These are phyloP conservation scores for Meloidogyne hapla DNA, from an alignment of 1,140 invertebrate genomes.

Conservation along the genomic window DNA sequence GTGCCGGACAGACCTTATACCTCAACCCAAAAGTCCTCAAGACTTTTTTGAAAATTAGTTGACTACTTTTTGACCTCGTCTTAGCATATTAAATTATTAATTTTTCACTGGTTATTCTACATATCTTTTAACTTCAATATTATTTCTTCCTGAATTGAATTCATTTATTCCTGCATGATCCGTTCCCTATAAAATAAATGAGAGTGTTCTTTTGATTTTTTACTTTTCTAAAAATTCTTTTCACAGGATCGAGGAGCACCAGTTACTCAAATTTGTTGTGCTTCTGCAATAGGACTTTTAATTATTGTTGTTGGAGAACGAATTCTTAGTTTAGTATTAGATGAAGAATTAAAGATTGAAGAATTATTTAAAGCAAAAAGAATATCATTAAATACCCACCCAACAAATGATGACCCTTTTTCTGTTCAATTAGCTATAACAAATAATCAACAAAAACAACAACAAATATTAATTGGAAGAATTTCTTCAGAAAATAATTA, in stretches of 20 bases:
- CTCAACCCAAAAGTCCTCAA: too few species aligned
- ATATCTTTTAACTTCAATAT: too few species aligned
- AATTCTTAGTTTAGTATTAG: conserved; percentile 6
- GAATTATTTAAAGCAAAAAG: not conserved
- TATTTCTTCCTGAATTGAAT: too few species aligned
- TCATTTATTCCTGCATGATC: too few species aligned
- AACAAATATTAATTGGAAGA: not conserved
- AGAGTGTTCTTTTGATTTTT: not conserved
- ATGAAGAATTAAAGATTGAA: conserved; percentile 13
- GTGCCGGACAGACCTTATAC: too few species aligned
- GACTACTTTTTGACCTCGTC: too few species aligned
- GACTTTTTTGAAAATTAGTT: too few species aligned
- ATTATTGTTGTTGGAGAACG: conserved; percentile 24
- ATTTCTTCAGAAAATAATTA: conserved; percentile 13
- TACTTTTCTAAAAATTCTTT: not conserved
- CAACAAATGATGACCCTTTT: conserved; percentile 17
- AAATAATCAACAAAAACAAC: not conserved
- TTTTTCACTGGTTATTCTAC: too few species aligned
- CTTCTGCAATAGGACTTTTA: conserved; percentile 23
- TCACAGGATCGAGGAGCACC: not conserved
- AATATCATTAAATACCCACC: conserved; percentile 15
- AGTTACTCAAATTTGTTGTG: conserved; percentile 25
- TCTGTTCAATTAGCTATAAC: conserved; percentile 15
- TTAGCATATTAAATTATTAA: too few species aligned
- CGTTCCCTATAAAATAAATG: too few species aligned